Percentiles rank a stretch among this genome's conserved stretches.
phyloP scores from a whole-genome alignment of 2,797 vertebrate genomes.

The Chromis chromis region DNA sequence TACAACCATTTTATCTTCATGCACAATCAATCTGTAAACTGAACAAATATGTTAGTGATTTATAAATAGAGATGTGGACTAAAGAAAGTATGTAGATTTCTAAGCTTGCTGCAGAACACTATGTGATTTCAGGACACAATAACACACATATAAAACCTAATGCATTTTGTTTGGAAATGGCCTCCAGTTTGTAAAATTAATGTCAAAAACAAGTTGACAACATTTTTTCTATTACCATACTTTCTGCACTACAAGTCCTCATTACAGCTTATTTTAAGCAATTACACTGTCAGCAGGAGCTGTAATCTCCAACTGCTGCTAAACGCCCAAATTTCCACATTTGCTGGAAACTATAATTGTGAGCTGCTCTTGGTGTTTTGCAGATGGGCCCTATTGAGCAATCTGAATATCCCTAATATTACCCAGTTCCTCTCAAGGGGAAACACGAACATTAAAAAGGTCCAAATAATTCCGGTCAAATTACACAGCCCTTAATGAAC shows the following conservation, averaged over 20 bases:
- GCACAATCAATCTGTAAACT: constrained; percentile 10
- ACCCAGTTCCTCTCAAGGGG: constrained; percentile 74
- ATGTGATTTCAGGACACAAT: constrained; percentile 33
- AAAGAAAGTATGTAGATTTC: constrained; percentile 18
- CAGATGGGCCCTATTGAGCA: constrained; percentile 76
- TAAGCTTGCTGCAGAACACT: background rate
- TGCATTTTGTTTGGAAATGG: constrained; percentile 51
- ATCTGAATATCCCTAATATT: constrained; percentile 80
- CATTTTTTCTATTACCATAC: constrained; percentile 62
- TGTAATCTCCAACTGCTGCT: constrained; percentile 78
- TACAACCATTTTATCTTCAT: background rate
- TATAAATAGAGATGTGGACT: background rate
- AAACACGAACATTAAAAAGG: constrained; percentile 71
- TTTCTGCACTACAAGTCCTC: constrained; percentile 73
- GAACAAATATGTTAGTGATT: constrained; percentile 1
- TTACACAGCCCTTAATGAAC: constrained; percentile 79
- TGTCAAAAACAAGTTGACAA: constrained; percentile 66
- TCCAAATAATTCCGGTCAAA: constrained; percentile 78
- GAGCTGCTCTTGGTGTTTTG: constrained; percentile 67
- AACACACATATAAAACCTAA: constrained; percentile 29
- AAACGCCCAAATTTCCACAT: constrained; percentile 79
- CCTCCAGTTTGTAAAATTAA: constrained; percentile 55
- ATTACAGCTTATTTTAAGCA: constrained; percentile 78
- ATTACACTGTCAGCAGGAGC: constrained; percentile 82
- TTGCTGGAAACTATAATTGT: constrained; percentile 82